Percentiles rank a stretch among this genome's conserved stretches.
Conservation (phyloP, 1,140 invertebrate genomes). For the Tetramorium parvispinum region DNA sequence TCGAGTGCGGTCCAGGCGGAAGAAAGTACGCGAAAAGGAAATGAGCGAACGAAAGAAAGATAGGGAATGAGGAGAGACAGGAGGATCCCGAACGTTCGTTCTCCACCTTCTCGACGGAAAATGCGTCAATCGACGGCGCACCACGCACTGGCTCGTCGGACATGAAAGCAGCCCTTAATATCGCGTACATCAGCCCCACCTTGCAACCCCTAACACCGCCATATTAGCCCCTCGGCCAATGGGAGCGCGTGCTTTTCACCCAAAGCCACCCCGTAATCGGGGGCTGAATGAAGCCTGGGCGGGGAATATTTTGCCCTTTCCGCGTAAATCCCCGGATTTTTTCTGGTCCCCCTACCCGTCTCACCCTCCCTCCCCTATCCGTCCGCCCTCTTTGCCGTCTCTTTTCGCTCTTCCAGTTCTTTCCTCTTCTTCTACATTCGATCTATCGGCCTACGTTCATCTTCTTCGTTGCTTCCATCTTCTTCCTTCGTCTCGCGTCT, state of each 20-base stretch:
- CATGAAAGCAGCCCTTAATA: conserved; percentile 85
- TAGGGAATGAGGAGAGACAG: neutral
- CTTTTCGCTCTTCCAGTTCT: conserved; percentile 32
- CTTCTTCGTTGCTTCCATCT: conserved; percentile 19
- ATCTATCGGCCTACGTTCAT: conserved; percentile 47
- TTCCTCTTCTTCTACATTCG: conserved; percentile 38
- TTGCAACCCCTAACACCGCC: conserved; percentile 82
- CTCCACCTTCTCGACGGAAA: conserved; percentile 68
- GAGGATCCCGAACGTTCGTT: conserved; percentile 30
- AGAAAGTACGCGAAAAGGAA: conserved; percentile 3
- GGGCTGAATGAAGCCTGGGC: conserved; percentile 85
- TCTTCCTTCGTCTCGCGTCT: neutral
- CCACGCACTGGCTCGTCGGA: conserved; percentile 82
- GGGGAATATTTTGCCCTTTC: conserved; percentile 84
- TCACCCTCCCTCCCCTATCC: conserved; percentile 14
- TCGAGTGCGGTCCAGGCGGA: conserved; percentile 17
- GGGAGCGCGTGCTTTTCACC: conserved; percentile 79
- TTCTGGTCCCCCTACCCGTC: conserved; percentile 68
- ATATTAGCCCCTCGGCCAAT: conserved; percentile 85
- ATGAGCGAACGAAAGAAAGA: neutral
- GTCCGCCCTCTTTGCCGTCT: conserved; percentile 50
- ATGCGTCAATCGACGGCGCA: conserved; percentile 83
- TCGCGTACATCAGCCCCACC: conserved; percentile 79
- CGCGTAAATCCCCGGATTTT: conserved; percentile 80
- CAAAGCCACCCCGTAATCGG: conserved; percentile 82